phyloP scores from a whole-genome alignment of 2,888 invertebrate species.

The Malacosoma neustria region DNA sequence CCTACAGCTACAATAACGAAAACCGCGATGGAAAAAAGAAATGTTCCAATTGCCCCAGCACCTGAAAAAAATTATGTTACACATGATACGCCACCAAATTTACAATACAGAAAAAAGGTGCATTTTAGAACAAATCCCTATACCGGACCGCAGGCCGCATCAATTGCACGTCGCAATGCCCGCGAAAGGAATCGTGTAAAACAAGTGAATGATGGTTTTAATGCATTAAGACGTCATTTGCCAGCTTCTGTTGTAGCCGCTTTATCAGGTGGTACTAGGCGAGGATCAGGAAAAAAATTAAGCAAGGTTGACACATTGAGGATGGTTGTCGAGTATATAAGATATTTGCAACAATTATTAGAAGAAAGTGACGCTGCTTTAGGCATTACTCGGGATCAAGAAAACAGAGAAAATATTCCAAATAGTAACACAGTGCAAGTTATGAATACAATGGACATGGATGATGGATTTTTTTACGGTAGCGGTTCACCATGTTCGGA shows the following conservation, averaged over 20 bases:
- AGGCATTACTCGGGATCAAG: constrained; percentile 57
- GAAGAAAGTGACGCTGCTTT: constrained; percentile 81
- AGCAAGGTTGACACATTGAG: constrained; percentile 93
- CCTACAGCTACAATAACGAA: constrained; percentile 63
- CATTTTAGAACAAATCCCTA: constrained; percentile 78
- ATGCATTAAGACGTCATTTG: constrained; percentile 90
- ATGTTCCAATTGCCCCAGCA: constrained; percentile 75
- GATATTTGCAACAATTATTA: constrained; percentile 86
- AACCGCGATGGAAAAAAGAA: constrained; percentile 61
- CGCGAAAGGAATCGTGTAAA: constrained; percentile 96
- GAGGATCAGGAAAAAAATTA: constrained; percentile 88
- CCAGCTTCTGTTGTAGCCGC: constrained; percentile 87
- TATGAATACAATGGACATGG: constrained; percentile 63
- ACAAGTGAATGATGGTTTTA: constrained; percentile 95
- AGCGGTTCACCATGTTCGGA: constrained; percentile 78
- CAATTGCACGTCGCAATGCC: constrained; percentile 93
- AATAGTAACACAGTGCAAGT: constrained; percentile 43
- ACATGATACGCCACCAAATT: constrained; percentile 68
- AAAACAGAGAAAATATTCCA: constrained; percentile 65
- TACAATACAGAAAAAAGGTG: constrained; percentile 83
- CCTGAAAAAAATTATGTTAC: constrained; percentile 72
- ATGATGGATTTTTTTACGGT: constrained; percentile 66
- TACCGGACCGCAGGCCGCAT: constrained; percentile 84
- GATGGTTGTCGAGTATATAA: constrained; percentile 93
- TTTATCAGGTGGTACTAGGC: constrained; percentile 76